phyloP scores from a whole-genome alignment of 2,888 invertebrate genomes.

The Andrena fulva region DNA sequence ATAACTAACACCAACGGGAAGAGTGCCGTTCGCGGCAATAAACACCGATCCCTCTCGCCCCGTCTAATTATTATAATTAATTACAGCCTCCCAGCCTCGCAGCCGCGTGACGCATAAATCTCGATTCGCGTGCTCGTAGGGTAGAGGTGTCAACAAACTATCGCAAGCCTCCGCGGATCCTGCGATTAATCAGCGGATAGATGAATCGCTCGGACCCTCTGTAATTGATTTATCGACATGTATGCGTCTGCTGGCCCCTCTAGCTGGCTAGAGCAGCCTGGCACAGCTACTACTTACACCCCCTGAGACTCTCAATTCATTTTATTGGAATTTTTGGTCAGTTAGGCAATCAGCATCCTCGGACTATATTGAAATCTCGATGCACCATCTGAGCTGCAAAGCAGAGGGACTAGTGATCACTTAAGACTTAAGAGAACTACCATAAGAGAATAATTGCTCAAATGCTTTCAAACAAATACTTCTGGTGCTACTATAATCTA shows the following conservation, averaged over 20 bases:
- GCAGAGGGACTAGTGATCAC: background rate
- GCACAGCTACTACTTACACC: background rate
- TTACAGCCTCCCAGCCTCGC: conserved; percentile 25
- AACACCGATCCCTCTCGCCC: conserved; percentile 1
- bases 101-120: conserved; percentile 41
- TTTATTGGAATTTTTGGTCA: background rate
- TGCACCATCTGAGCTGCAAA: background rate
- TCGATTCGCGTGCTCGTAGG: conserved; percentile 28
- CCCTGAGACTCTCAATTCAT: background rate
- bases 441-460: too few relatives aligned
- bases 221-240: conserved; percentile 54
- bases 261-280: background rate
- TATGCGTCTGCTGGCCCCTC: conserved; percentile 7
- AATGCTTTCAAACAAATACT: too few relatives aligned
- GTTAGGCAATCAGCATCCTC: background rate
- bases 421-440: too few relatives aligned
- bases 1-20: background rate
- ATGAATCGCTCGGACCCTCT: conserved; percentile 39
- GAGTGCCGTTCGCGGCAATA: background rate
- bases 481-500: too few relatives aligned
- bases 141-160: conserved; percentile 53
- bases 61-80: conserved; percentile 50
- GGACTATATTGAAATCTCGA: background rate
- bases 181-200: conserved; percentile 42
- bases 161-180: conserved; percentile 19